Evolutionary conservation across 2,888 invertebrate species (phyloP).

Genomic region (Megastigmus dorsalis): DNA sequence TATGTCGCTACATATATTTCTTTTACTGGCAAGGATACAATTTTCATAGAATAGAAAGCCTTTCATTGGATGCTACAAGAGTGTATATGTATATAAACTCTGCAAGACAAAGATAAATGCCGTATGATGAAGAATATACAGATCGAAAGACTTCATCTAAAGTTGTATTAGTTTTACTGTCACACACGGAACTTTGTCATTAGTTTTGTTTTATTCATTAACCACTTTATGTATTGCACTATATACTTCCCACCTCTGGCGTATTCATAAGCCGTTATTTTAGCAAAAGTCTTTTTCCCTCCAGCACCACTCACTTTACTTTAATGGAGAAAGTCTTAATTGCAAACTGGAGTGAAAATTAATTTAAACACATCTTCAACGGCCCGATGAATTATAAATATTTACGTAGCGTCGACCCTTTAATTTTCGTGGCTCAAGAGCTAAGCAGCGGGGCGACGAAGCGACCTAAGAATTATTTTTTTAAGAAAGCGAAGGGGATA

Average conservation of each 20-base stretch:
- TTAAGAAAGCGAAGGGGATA: not conserved
- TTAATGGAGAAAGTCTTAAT: conserved; percentile 39
- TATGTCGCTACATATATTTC: not conserved
- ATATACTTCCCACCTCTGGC: not conserved
- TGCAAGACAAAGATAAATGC: conserved; percentile 16
- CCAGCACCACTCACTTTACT: conserved; percentile 1
- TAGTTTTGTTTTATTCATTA: conserved; percentile 25
- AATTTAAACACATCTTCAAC: conserved; percentile 25
- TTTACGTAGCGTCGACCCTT: conserved; percentile 30
- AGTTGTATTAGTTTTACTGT: conserved; percentile 25
- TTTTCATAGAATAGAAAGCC: not conserved
- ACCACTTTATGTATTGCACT: not conserved
- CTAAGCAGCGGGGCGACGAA: conserved; percentile 24
- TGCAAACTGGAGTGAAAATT: conserved; percentile 30
- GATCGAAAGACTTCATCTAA: conserved; percentile 29
- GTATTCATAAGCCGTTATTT: conserved; percentile 8
- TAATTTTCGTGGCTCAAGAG: conserved; percentile 42
- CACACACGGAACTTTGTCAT: conserved; percentile 8
- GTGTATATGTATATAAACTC: not conserved
- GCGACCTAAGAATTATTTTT: not conserved
- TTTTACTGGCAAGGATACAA: conserved; percentile 2
- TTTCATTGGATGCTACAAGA: conserved; percentile 1
- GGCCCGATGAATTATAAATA: conserved; percentile 44
- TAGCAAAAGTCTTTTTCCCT: not conserved
- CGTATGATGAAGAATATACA: conserved; percentile 21